Evolutionary conservation across 1,140 invertebrate genomes (phyloP), one percentile per base, ranked within the genome.

Genomic region (Popillia japonica): DNA sequence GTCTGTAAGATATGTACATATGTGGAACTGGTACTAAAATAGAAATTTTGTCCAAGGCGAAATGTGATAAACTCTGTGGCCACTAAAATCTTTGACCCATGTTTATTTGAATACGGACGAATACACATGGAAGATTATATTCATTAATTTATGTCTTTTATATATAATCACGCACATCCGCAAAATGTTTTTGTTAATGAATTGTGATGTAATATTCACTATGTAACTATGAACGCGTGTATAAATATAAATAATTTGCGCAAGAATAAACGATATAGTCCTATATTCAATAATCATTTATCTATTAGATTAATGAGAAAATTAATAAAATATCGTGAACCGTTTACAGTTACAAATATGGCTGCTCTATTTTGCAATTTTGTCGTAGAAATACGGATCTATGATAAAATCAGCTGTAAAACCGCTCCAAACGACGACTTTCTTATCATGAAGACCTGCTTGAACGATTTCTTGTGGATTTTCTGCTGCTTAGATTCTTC

Each of bases 141-240:
- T 34, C 27, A 34, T 34, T n/a, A 55, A 55, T 55, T 55, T 55
- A 55, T 55, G 48, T 55, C 11, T 17, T 55, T 17, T 17, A 55
- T 55, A 55, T n/a, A 17, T 55, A 17, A 55, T 17, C 48, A 17
- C 48, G 48, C 48, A 55, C 48, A 17, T 55, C 10, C 48, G 48
- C 48, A 55, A 55, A 55, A 55, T 55, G 17, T 55, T 55, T 55
- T 55, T n/a, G 48, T 55, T 55, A 55, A 55, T 55, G 48, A 55
- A 55, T 17, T 55, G 17, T 55, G n/a, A 55, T 55, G 48, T 55
- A 55, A 55, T 17, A 17, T 55, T 17, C 48, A 55, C 17, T 55
- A 14, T 17, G 14, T 6, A n/a, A 55, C 17, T 55, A 14, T 17
- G 14, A 17, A 55, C 48, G 48, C 48, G 48, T 55, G 48, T 55